Base-by-base conservation (phyloP, 64 coral and sea anemone genomes). In the Pocillopora verrucosa region DNA sequence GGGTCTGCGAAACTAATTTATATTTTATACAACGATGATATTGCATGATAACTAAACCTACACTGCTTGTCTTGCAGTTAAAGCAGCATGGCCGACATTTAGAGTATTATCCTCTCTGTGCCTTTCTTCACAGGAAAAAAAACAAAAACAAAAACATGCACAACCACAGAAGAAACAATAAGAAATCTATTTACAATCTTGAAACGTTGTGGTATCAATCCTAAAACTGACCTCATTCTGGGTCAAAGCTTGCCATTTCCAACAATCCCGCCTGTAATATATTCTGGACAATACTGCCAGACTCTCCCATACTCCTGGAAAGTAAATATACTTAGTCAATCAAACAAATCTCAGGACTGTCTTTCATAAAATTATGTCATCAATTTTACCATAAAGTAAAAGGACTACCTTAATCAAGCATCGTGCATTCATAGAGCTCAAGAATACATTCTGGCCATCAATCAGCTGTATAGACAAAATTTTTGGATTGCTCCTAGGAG, bases 371-470 rank as follows among this genome's bases (percentile, higher is more conserved):
- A 63, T 30, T 83, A 4, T 13, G 12, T 61, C 59, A 59, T 56
- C 20, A 10, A 7, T 10, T 25, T 26, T 5, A 36, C 15, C 80
- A 11, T 84, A 4, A 64, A 38, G 30, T 2, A 73, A 76, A 25
- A 57, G 36, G 22, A 20, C 30, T 72, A 99, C 97, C 94, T 95
- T 95, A 1, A 99, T 91, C 34, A 99, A 59, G 67, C 97, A 99
- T 3, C 94, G 89, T 25, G 94, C 91, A 95, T 99, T 99, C 16
- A 99, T 58, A 15, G 97, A 89, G 45, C 95, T 94, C 37, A 99
- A 76, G 79, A 99, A 99, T 67, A 99, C 90, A 76, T 99, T 92
- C 61, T 99, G 97, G 19, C 97, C 97, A 93, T 99, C 97, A n/a
- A 79, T 99, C 91, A 89, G 94, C 97, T 99, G 84, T 62, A 90